phyloP scores from a whole-genome alignment of 2,888 invertebrate genomes.

The Steinernema hermaphroditum region DNA sequence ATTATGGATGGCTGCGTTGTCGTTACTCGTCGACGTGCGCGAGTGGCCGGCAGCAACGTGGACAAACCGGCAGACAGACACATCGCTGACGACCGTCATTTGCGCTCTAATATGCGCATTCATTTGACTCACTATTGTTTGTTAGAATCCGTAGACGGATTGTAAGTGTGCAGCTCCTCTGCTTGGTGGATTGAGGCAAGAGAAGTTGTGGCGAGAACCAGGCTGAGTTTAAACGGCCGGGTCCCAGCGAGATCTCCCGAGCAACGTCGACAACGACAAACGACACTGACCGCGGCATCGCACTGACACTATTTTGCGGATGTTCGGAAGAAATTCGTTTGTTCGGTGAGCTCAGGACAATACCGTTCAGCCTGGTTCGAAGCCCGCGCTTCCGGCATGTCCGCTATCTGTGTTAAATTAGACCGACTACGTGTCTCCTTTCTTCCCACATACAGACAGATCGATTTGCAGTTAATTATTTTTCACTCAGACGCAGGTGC shows the following conservation, averaged over 20 bases:
- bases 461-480: too few species aligned
- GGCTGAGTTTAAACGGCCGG: conserved; percentile 10
- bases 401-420: too few species aligned
- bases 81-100: neutral
- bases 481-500: too few species aligned
- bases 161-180: neutral
- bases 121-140: conserved; percentile 24
- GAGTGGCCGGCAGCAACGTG: neutral
- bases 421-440: too few species aligned
- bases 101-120: neutral
- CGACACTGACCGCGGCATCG: conserved; percentile 3
- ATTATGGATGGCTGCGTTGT: neutral
- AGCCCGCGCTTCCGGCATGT: too few species aligned
- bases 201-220: neutral
- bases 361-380: too few species aligned
- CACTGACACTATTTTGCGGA: neutral
- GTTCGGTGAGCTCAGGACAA: too few species aligned
- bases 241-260: conserved; percentile 28
- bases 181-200: too few species aligned
- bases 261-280: conserved; percentile 1
- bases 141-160: neutral
- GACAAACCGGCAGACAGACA: neutral
- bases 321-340: too few species aligned
- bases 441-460: too few species aligned
- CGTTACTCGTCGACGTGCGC: neutral